Base-by-base conservation (phyloP, 1,140 invertebrate species). In the Limonius californicus region DNA sequence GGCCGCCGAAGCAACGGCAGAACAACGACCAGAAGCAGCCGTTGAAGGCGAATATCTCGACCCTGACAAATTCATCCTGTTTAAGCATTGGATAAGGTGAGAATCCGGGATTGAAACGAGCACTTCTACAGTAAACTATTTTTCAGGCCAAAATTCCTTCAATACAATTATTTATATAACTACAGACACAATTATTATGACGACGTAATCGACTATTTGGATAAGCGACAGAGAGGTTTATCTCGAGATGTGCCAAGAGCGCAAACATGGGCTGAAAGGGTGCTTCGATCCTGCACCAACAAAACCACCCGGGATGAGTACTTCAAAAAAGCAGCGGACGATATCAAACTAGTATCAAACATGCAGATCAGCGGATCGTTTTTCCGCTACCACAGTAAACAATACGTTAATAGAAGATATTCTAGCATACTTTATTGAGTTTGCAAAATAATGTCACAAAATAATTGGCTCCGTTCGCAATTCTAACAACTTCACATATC, bases 111-210 rank as follows among this genome's bases (percentile, higher is more conserved):
- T n/a, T n/a, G n/a, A 21, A 56, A 27, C n/a, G n/a, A 35, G n/a
- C 8, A 35, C 32, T n/a, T 35, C 32, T 35, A 35, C 8, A n/a
- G n/a, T n/a, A n/a, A n/a, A n/a, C n/a, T n/a, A 55, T 32, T 61
- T 81, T 82, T 68, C 75, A 88, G 87, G 73, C 89, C 89, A 30
- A 83, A 86, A 70, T 87, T 87, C 77, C 83, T 90, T 4, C 88
- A 90, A 74, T 93, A 93, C 77, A 83, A 83, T 67, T 92, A 92
- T 72, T 80, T 91, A 72, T 90, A 90, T 76, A 86, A 91, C 72
- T 92, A 91, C 78, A 84, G 86, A 76, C 82, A 85, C 75, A 90
- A 89, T 76, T 93, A 93, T 75, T 93, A 93, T 75, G 84, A 92
- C 72, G 89, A 92, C 69, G 84, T 90, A 32, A 90, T 92, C 70